A percentile compares a stretch with the other conserved stretches of the same genome.
Evolutionary conservation across 2,888 invertebrate species (phyloP).

Genomic region (Nysson spinosus): DNA sequence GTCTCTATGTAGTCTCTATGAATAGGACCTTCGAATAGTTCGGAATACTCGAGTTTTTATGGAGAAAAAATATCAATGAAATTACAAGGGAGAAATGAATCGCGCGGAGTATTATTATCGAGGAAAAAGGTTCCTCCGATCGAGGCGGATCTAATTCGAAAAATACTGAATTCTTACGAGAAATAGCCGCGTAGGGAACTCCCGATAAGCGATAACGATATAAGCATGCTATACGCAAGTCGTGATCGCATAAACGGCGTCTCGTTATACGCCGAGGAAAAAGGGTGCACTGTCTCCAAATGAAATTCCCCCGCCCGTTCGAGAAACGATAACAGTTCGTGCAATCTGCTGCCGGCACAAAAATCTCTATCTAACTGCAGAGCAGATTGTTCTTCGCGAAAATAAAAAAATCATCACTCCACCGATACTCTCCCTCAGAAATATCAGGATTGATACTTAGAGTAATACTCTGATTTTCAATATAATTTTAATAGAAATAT

Average conservation of each 20-base stretch:
- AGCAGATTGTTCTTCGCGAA: slow-evolving; percentile 8
- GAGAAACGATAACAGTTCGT: slow-evolving; percentile 34
- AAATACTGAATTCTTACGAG: slow-evolving; percentile 14
- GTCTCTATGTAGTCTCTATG: too few species aligned
- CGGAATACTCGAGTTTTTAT: too few species aligned
- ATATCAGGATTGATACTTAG: too few species aligned
- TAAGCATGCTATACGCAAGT: slow-evolving; percentile 6
- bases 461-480: too few species aligned
- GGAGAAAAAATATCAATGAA: too few species aligned
- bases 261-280: slow-evolving; percentile 13
- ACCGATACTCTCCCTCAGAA: too few species aligned
- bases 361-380: slow-evolving; percentile 27
- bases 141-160: too few species aligned
- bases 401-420: too few species aligned
- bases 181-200: slow-evolving; percentile 33
- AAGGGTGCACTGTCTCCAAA: slow-evolving; percentile 30
- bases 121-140: not conserved
- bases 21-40: too few species aligned
- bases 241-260: slow-evolving; percentile 26
- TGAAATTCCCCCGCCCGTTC: slow-evolving; percentile 13
- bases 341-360: slow-evolving; percentile 27
- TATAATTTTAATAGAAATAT: too few species aligned
- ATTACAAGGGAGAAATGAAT: too few species aligned
- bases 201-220: slow-evolving; percentile 54
- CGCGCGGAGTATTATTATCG: too few species aligned